Evolutionary conservation across 1,140 invertebrate genomes (phyloP).

Genomic region (Brachionus manjavacas): DNA sequence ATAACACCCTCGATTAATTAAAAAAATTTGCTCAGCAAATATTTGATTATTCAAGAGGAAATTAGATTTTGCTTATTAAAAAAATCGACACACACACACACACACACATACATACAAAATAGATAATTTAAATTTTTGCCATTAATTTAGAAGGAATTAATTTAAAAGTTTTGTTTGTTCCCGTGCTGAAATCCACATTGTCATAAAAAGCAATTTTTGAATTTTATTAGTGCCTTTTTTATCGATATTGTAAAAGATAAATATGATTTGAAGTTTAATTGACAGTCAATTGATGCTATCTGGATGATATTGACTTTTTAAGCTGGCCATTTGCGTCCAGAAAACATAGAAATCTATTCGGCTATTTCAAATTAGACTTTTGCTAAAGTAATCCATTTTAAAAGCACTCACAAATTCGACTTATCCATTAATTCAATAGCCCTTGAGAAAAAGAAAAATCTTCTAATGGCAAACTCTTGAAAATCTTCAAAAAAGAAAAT

Average conservation of each 20-base stretch:
- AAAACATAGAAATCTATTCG: not conserved
- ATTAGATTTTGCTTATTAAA: not conserved
- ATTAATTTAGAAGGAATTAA: not conserved
- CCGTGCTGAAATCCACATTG: not conserved
- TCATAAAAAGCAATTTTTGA: not conserved
- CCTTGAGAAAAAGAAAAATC: conserved; percentile 18
- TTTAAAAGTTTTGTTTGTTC: conserved; percentile 12
- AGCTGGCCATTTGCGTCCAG: not conserved
- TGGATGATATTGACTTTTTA: not conserved
- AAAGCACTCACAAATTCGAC: not conserved
- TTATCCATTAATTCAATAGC: conserved; percentile 37
- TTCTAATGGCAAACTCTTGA: not conserved
- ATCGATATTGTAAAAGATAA: conserved; percentile 7
- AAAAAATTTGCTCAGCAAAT: not conserved
- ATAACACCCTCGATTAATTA: not conserved
- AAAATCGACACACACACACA: not conserved
- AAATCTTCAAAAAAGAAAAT: not conserved
- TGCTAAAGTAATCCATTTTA: not conserved
- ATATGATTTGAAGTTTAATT: not conserved
- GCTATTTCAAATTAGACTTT: not conserved
- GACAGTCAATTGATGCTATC: not conserved
- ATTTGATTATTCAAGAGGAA: not conserved
- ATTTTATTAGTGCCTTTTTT: not conserved
- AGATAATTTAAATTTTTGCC: not conserved
- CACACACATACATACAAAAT: not conserved